A percentile compares a stretch with the other conserved stretches of the same genome.
phyloP scores from a whole-genome alignment of 53 echinoderm and acorn worm species.

The Henricia sp. region DNA sequence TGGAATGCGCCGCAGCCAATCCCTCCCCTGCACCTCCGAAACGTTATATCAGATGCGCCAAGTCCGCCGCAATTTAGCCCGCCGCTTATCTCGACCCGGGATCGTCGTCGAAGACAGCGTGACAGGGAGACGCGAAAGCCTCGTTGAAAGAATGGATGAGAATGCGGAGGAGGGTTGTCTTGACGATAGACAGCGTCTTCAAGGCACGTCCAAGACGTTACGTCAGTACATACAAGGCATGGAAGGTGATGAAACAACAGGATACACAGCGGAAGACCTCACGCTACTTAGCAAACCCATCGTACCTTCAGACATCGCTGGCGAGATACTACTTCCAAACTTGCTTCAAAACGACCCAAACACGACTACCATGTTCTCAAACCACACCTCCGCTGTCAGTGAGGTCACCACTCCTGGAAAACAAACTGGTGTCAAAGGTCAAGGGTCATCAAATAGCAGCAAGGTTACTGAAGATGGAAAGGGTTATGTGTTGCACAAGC shows the following conservation, averaged over 20 bases:
- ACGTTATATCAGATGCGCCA: constrained; percentile 47
- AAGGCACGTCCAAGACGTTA: neutral
- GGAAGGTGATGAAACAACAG: constrained; percentile 69
- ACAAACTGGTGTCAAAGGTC: constrained; percentile 20
- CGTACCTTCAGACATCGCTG: constrained; percentile 66
- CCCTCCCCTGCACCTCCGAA: constrained; percentile 46
- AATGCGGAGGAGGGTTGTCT: constrained; percentile 39
- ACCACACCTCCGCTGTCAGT: neutral
- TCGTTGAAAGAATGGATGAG: constrained; percentile 45
- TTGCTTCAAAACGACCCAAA: constrained; percentile 9
- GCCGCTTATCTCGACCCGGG: constrained; percentile 31
- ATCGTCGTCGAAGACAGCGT: constrained; percentile 51
- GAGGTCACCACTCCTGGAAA: neutral
- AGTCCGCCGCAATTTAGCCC: constrained; percentile 34
- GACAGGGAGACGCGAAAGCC: constrained; percentile 46
- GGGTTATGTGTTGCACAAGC: constrained; percentile 59
- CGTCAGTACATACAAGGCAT: constrained; percentile 55
- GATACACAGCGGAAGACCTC: constrained; percentile 75
- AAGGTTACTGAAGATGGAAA: constrained; percentile 61
- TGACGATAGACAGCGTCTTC: too few species aligned
- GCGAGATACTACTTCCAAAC: constrained; percentile 64
- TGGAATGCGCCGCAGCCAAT: constrained; percentile 51
- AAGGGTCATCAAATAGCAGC: constrained; percentile 3
- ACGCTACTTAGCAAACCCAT: constrained; percentile 76
- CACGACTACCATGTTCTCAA: neutral